Percentiles rank a stretch among this genome's conserved stretches.
These are phyloP conservation scores for Lagenorhynchus albirostris DNA, from an alignment of 2,113 vertebrate genomes.

Conservation along the genomic window DNA sequence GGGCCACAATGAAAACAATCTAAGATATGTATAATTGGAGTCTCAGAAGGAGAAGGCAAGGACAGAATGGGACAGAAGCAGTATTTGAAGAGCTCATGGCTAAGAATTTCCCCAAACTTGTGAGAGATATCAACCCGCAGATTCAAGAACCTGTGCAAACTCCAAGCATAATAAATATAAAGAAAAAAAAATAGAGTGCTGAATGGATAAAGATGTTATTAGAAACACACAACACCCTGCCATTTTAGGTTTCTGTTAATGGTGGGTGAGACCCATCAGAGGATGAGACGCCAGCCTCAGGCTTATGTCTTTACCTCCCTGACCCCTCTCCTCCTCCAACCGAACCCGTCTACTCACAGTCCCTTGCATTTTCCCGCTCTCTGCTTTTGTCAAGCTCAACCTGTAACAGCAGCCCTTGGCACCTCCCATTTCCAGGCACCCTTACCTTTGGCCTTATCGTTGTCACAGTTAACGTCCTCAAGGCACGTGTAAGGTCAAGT, in stretches of 20 bases:
- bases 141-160: neutral
- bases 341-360: neutral
- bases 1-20: neutral
- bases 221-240: neutral
- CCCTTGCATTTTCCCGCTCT: neutral
- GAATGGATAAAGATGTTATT: neutral
- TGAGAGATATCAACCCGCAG: neutral
- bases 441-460: neutral
- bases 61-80: neutral
- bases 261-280: neutral
- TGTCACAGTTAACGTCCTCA: neutral
- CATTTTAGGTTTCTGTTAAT: neutral
- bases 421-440: neutral
- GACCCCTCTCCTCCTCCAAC: neutral
- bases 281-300: neutral
- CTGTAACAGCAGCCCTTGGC: neutral
- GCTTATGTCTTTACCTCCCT: neutral
- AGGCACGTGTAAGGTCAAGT: neutral
- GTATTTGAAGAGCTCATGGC: neutral
- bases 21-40: neutral
- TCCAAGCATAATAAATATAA: neutral
- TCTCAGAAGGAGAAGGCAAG: neutral
- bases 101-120: neutral
- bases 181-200: neutral
- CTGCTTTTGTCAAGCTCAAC: neutral